phyloP scores from a whole-genome alignment of 2,888 invertebrate species.

The Metacarcinus magister region DNA sequence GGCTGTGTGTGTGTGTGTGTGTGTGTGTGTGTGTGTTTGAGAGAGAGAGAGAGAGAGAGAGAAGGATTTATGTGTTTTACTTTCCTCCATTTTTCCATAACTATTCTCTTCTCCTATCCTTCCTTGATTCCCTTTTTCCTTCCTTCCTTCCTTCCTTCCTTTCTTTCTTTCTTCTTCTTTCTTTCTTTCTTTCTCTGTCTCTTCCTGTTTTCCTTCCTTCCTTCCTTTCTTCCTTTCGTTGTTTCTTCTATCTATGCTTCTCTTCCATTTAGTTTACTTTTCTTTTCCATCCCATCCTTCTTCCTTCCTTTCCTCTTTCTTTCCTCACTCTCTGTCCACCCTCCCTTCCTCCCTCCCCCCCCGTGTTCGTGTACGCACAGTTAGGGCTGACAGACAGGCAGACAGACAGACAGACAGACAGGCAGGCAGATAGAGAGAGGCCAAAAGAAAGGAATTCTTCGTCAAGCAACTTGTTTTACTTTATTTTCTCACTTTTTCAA shows the following conservation, averaged over 20 bases:
- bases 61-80: too few species aligned
- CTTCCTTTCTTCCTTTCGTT: too few species aligned
- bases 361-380: background rate
- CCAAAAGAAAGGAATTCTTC: background rate
- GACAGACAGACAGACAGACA: background rate
- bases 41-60: too few species aligned
- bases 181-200: background rate
- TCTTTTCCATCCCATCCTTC: background rate
- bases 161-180: background rate
- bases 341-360: background rate
- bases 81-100: too few species aligned
- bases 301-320: background rate
- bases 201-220: background rate
- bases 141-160: background rate
- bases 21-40: background rate
- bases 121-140: too few species aligned
- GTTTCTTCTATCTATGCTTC: background rate
- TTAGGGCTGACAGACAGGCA: background rate
- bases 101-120: too few species aligned
- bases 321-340: background rate
- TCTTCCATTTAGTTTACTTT: background rate
- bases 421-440: conserved; percentile 1
- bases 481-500: background rate
- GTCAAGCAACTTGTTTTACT: background rate
- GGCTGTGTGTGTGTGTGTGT: background rate